phyloP scores from a whole-genome alignment of 2,888 invertebrate genomes.

The Sinodicranocentrus sp. region DNA sequence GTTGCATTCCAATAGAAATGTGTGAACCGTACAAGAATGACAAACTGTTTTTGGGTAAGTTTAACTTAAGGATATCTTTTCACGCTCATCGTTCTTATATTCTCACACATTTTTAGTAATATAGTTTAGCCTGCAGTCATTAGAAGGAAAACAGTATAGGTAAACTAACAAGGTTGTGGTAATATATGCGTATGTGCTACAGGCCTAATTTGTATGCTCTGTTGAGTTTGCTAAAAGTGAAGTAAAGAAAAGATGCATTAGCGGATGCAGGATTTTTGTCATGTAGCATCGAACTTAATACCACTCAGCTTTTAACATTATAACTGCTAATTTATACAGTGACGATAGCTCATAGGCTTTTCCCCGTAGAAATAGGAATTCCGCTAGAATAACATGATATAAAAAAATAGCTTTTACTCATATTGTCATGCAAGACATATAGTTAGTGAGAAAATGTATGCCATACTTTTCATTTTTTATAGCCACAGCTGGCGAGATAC shows the following conservation, averaged over 20 bases:
- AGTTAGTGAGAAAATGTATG: no score
- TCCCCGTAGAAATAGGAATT: no score
- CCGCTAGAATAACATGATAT: no score
- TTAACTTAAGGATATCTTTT: conserved; percentile 41
- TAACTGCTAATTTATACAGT: conserved; percentile 61
- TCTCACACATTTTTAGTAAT: no score
- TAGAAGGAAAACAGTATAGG: no score
- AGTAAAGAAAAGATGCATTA: not conserved
- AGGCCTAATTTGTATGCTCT: conserved; percentile 42
- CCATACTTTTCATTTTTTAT: not conserved
- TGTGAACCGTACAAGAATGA: conserved; percentile 58
- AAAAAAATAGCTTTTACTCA: no score
- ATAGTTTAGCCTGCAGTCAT: no score
- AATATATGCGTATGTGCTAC: not conserved
- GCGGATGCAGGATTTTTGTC: conserved; percentile 38
- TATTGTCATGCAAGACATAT: no score
- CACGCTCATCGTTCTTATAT: conserved; percentile 57
- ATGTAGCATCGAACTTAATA: conserved; percentile 36
- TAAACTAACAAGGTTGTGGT: not conserved
- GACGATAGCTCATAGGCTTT: conserved; percentile 26
- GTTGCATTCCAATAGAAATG: conserved; percentile 61
- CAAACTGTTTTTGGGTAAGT: conserved; percentile 66
- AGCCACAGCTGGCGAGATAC: conserved; percentile 60
- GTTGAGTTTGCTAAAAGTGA: not conserved
- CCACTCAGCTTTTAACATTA: conserved; percentile 21